A percentile compares a stretch with the other conserved stretches of the same genome.
phyloP scores from a whole-genome alignment of 2,888 invertebrate species.

The Lepas anatifera region DNA sequence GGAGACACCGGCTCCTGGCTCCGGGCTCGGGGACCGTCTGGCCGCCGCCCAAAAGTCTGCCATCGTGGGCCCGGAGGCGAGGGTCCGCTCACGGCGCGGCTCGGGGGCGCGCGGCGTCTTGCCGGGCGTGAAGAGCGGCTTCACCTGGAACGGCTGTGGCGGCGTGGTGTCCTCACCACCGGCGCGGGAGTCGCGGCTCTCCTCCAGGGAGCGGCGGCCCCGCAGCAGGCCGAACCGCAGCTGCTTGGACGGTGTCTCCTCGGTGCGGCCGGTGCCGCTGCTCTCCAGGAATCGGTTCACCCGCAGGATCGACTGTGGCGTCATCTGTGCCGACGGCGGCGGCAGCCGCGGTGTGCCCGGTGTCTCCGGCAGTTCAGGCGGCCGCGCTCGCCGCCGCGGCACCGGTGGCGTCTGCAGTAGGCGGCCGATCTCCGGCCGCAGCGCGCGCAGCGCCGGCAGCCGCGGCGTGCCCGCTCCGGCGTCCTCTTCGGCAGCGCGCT shows the following conservation, averaged over 20 bases:
- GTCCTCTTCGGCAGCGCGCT: background rate
- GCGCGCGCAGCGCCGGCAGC: background rate
- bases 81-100: background rate
- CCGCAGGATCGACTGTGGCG: conserved; percentile 15
- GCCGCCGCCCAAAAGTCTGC: background rate
- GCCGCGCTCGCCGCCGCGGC: background rate
- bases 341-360: background rate
- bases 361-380: background rate
- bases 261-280: background rate
- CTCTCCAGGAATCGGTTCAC: conserved; percentile 9
- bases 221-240: background rate
- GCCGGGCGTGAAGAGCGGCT: background rate
- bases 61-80: background rate
- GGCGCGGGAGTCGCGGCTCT: background rate
- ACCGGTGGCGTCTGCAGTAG: background rate
- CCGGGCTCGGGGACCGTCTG: background rate
- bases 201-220: background rate
- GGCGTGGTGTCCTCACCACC: background rate
- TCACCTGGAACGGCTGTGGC: background rate
- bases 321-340: background rate
- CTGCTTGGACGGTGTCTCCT: conserved; percentile 1
- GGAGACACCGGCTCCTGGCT: background rate
- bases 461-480: background rate
- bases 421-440: background rate
- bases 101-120: background rate